phyloP scores from a whole-genome alignment of 1,140 invertebrate genomes.

The Thaumatotibia leucotreta region DNA sequence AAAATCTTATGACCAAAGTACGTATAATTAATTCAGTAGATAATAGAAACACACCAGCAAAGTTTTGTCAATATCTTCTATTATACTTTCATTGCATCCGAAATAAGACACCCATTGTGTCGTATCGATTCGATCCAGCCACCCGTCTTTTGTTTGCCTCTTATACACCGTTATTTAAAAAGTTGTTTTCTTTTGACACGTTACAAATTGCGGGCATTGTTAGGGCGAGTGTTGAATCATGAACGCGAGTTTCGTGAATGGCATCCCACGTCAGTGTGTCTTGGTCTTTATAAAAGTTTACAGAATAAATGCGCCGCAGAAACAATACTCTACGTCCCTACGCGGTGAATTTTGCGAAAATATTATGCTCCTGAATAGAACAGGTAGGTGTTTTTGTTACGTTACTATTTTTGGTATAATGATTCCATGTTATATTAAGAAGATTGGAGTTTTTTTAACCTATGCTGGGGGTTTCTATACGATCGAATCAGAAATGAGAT shows the following conservation, averaged over 20 bases:
- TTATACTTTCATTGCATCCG: no score
- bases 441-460: no score
- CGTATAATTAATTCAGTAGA: no score
- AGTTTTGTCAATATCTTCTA: no score
- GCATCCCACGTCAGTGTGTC: neutral
- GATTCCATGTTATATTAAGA: neutral
- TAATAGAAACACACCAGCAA: no score
- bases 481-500: no score
- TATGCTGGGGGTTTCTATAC: no score
- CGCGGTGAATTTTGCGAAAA: neutral
- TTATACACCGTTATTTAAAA: conserved; percentile 5
- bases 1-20: no score
- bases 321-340: no score
- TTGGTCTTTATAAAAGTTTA: neutral
- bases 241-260: neutral
- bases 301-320: neutral
- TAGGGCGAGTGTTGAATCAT: neutral
- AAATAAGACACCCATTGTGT: neutral
- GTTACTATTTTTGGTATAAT: neutral
- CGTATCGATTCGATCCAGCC: neutral
- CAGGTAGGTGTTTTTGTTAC: neutral
- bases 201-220: conserved; percentile 7
- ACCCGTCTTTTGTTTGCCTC: neutral
- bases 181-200: conserved; percentile 7
- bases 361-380: neutral